Base-by-base conservation (phyloP, 2,113 vertebrate genomes). In the Sorex fumeus region DNA sequence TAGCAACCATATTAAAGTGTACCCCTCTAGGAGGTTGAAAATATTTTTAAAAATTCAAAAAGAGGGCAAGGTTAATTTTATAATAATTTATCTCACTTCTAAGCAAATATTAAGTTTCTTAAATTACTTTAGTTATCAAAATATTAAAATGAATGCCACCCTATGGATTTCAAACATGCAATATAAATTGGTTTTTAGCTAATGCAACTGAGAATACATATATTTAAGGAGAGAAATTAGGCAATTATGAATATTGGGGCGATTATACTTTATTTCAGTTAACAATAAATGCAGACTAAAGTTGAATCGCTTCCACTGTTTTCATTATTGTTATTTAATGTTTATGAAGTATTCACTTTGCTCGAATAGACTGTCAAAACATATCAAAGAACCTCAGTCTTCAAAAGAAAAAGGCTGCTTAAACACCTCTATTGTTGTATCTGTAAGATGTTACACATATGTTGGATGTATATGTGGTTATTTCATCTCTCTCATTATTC, bases 401-500 rank as follows among this genome's bases (percentile, higher is more conserved):
- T 93, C 64, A 66, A 90, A 90, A 93, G 74, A 70, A 90, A 88
- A 83, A 78, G 23, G 43, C 8, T 8, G 67, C 79, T 80, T 66
- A 78, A 94, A 76, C 75, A 45, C 74, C 45, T 80, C 2, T 53
- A 50, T 64, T 13, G 32, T 64, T 13, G 32, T 87, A 27, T 77
- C 45, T 86, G 74, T 50, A 75, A 69, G 89, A 43, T 86, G 45
- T 87, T 23, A 60, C 25, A 45, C 4, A 43, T 45, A 47, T 34
- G 23, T 50, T 85, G 19, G 40, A 28, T n/a, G 8, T 34, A 16
- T 21, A 47, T 78, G 3, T 87, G 11, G 25, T 28, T 43, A 53
- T 90, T 94, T 94, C 43, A 67, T 71, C 72, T 88, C 60, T 57
- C 71, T 84, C 62, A 72, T 53, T 75, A 82, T 78, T 91, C 91